A percentile compares a stretch with the other conserved stretches of the same genome.
Conservation (phyloP, 2,113 vertebrate species). For the Odocoileus virginianus region DNA sequence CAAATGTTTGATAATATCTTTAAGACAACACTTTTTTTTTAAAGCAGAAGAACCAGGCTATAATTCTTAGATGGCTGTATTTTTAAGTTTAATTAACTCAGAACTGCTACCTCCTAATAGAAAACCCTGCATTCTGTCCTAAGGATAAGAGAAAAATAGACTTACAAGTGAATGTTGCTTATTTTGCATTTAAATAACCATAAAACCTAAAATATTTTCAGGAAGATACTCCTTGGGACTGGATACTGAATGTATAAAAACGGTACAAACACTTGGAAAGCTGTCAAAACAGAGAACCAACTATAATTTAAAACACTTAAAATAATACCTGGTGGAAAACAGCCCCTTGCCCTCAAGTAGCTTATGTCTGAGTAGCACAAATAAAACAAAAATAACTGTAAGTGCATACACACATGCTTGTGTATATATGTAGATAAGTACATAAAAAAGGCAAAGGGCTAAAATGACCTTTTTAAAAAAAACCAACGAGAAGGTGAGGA, state of each 20-base stretch:
- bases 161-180: not conserved
- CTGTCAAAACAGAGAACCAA: not conserved
- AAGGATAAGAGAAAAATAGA: not conserved
- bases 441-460: not conserved
- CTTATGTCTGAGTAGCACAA: not conserved
- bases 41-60: not conserved
- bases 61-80: not conserved
- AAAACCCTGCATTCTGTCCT: not conserved
- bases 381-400: not conserved
- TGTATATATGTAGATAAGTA: fast-evolving
- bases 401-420: fast-evolving
- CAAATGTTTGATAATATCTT: not conserved
- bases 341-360: not conserved
- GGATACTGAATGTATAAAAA: not conserved
- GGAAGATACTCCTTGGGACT: not conserved
- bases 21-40: not conserved
- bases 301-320: not conserved
- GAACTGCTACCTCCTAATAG: not conserved
- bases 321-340: not conserved
- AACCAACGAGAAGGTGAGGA: not conserved
- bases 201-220: not conserved
- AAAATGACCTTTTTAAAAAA: not conserved
- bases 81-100: not conserved
- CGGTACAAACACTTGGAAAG: not conserved
- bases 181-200: not conserved